Conservation (phyloP, 2,888 invertebrate species). For the Drosophila engyochracea region DNA sequence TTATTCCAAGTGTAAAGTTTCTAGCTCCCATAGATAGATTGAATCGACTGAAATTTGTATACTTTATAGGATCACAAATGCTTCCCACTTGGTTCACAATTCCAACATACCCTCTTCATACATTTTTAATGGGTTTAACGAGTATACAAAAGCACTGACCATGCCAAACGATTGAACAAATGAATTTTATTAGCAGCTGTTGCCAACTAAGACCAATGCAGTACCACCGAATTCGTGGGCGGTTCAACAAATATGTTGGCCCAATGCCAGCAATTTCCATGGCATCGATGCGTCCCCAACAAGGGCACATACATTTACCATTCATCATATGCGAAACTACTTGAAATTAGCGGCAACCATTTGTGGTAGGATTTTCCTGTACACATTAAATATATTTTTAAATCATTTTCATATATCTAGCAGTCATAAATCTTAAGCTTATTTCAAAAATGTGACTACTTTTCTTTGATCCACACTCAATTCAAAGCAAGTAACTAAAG, state of each 20-base stretch:
- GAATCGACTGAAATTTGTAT: background rate
- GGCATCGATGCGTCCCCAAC: slow-evolving; percentile 23
- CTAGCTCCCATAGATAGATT: background rate
- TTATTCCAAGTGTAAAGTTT: background rate
- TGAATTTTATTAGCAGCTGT: slow-evolving; percentile 66
- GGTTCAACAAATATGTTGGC: slow-evolving; percentile 40
- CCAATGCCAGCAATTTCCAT: slow-evolving; percentile 37
- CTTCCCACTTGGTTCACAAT: too few species aligned
- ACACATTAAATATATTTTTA: background rate
- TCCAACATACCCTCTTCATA: background rate
- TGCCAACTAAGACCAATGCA: slow-evolving; percentile 55
- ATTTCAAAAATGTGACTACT: background rate
- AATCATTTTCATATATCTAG: background rate
- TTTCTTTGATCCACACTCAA: background rate
- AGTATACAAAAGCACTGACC: slow-evolving; percentile 56
- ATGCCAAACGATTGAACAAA: slow-evolving; percentile 56
- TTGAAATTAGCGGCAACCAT: background rate
- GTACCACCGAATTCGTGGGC: slow-evolving; percentile 28
- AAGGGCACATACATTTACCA: slow-evolving; percentile 40
- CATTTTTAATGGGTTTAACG: background rate
- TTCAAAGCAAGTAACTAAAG: background rate
- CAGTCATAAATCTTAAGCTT: background rate
- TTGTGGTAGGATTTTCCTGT: background rate
- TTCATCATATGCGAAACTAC: slow-evolving; percentile 23
- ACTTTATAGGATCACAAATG: background rate